phyloP scores from a whole-genome alignment of 1,140 invertebrate genomes.

The Tribolium madens region DNA sequence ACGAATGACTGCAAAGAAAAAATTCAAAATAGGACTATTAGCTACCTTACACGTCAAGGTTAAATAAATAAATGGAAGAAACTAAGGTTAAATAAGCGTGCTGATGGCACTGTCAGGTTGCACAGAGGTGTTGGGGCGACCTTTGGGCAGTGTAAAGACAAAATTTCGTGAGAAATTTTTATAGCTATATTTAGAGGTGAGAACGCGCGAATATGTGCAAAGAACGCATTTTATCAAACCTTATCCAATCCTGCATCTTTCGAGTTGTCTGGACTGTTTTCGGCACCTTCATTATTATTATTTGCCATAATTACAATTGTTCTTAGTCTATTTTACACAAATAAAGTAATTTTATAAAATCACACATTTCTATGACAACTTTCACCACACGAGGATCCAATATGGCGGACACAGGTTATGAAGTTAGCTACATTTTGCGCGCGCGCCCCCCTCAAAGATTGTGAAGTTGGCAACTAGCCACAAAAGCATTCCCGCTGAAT shows the following conservation, averaged over 20 bases:
- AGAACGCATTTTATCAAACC: slow-evolving; percentile 55
- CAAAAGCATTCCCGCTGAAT: neutral
- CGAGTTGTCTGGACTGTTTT: slow-evolving; percentile 43
- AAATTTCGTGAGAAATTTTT: slow-evolving; percentile 45
- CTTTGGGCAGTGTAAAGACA: slow-evolving; percentile 8
- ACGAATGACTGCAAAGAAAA: slow-evolving; percentile 68
- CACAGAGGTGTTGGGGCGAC: neutral
- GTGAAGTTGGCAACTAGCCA: neutral
- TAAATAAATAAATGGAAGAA: slow-evolving; percentile 10
- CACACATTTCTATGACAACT: slow-evolving; percentile 55
- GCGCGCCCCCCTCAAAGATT: neutral
- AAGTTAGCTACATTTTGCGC: slow-evolving; percentile 23
- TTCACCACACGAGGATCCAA: slow-evolving; percentile 62
- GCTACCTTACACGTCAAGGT: slow-evolving; percentile 41
- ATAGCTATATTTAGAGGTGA: slow-evolving; percentile 57
- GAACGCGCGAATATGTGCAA: slow-evolving; percentile 59
- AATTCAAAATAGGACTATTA: slow-evolving; percentile 27
- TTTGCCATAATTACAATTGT: slow-evolving; percentile 57
- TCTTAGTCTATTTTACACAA: slow-evolving; percentile 48
- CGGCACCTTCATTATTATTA: slow-evolving; percentile 53
- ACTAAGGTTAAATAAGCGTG: slow-evolving; percentile 9
- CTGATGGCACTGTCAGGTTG: neutral
- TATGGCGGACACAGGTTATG: slow-evolving; percentile 48
- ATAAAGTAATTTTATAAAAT: slow-evolving; percentile 51
- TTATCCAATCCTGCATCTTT: slow-evolving; percentile 53